phyloP scores from a whole-genome alignment of 2,113 vertebrate species.

The Notarius lentiginosus region DNA sequence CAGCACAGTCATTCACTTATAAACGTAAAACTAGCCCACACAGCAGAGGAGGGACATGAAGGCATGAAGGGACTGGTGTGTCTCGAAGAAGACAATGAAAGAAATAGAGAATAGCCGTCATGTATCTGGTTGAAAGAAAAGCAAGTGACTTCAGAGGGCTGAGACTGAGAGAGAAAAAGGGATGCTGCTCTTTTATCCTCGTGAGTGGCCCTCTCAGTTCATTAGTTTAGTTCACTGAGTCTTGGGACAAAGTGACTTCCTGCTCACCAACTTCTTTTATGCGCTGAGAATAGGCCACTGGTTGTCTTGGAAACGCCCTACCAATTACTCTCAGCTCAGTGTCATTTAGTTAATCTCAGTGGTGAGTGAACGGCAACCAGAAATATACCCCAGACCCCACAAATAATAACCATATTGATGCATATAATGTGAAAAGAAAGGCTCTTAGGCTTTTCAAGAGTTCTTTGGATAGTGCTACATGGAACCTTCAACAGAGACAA shows the following conservation, averaged over 20 bases:
- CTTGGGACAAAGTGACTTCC: conserved; percentile 65
- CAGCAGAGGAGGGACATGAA: conserved; percentile 12
- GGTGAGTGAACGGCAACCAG: conserved; percentile 52
- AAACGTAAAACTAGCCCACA: conserved; percentile 67
- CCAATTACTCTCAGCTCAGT: conserved; percentile 64
- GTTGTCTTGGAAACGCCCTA: conserved; percentile 71
- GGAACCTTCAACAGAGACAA: not conserved
- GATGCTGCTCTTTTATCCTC: conserved; percentile 46
- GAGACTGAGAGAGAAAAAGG: conserved; percentile 34
- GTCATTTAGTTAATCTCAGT: conserved; percentile 65
- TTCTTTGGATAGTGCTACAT: not conserved
- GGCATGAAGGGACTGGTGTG: not conserved
- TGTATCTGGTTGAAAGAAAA: conserved; percentile 20
- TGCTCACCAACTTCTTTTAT: conserved; percentile 63
- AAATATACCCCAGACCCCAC: conserved; percentile 18
- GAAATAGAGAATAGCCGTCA: conserved; percentile 10
- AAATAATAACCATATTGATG: not conserved
- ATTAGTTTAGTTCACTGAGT: conserved; percentile 56
- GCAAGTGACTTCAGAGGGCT: conserved; percentile 15
- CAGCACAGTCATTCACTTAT: conserved; percentile 63
- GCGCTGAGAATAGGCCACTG: conserved; percentile 65
- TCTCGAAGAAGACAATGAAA: conserved; percentile 18
- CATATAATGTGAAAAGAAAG: not conserved
- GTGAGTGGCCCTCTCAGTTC: conserved; percentile 62
- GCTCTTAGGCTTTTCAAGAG: not conserved